Conservation (phyloP, 2,797 vertebrate genomes). For the Micropoecilia bifurca region DNA sequence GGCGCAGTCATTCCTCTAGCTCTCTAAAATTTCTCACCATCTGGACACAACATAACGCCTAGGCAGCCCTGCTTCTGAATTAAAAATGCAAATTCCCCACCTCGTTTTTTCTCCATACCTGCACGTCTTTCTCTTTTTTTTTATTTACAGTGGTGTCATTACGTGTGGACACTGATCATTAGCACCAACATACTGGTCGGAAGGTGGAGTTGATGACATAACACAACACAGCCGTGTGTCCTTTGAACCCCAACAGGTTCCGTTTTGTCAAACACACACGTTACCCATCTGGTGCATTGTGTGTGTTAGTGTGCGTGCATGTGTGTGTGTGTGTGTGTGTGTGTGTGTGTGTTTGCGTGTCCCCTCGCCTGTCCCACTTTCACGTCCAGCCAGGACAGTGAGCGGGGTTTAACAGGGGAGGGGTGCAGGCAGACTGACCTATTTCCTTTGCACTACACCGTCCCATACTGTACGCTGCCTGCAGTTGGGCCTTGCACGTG, state of each 20-base stretch:
- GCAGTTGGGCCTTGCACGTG: constrained; percentile 45
- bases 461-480: constrained; percentile 54
- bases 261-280: constrained; percentile 67
- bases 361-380: constrained; percentile 72
- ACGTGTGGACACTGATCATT: constrained; percentile 48
- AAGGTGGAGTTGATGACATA: constrained; percentile 73
- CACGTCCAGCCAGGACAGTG: constrained; percentile 71
- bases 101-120: background rate
- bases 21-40: constrained; percentile 30
- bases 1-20: background rate
- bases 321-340: constrained; percentile 25
- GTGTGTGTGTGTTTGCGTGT: constrained; percentile 25
- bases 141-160: constrained; percentile 9
- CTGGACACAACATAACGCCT: constrained; percentile 6
- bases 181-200: constrained; percentile 43
- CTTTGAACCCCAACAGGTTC: constrained; percentile 75
- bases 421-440: constrained; percentile 76
- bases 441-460: constrained; percentile 63
- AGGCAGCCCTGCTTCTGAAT: background rate
- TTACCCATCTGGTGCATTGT: constrained; percentile 66
- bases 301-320: constrained; percentile 26
- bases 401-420: constrained; percentile 60
- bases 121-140: background rate
- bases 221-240: constrained; percentile 59
- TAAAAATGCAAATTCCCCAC: constrained; percentile 1